Percentiles rank a stretch among this genome's conserved stretches.
Evolutionary conservation across 2,888 invertebrate genomes (phyloP).

Genomic region (Pyrocoelia pectoralis): DNA sequence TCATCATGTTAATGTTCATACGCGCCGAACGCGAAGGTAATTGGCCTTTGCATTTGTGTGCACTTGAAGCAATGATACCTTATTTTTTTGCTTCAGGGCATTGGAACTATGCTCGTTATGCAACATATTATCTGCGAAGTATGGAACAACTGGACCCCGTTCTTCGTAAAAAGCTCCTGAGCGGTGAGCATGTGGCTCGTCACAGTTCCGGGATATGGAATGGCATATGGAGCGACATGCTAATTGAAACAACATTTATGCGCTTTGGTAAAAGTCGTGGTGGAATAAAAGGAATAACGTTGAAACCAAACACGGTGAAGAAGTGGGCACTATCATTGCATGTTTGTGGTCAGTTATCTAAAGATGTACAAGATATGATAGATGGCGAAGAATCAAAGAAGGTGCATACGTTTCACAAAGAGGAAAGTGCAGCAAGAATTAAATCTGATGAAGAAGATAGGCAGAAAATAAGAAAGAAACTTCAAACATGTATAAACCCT

Average conservation of each 20-base stretch:
- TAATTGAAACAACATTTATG: slow-evolving; percentile 10
- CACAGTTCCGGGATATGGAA: slow-evolving; percentile 4
- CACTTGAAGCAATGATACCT: slow-evolving; percentile 6
- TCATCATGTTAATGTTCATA: slow-evolving; percentile 7
- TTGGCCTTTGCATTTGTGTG: neutral
- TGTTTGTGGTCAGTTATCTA: slow-evolving; percentile 10
- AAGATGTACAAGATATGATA: slow-evolving; percentile 6
- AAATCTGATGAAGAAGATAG: slow-evolving; percentile 5
- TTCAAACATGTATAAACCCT: slow-evolving; percentile 8
- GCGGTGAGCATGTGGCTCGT: slow-evolving; percentile 5
- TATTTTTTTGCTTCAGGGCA: slow-evolving; percentile 8
- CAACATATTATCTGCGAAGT: slow-evolving; percentile 8
- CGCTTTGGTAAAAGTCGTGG: slow-evolving; percentile 12
- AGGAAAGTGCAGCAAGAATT: slow-evolving; percentile 11
- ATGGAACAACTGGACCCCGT: neutral
- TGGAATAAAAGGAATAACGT: slow-evolving; percentile 5
- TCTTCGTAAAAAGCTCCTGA: slow-evolving; percentile 5
- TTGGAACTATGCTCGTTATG: slow-evolving; percentile 8
- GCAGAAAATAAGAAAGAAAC: neutral
- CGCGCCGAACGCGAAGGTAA: neutral
- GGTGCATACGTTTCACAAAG: slow-evolving; percentile 10
- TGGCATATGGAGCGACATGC: slow-evolving; percentile 2
- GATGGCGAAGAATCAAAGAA: no score
- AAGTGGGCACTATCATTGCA: slow-evolving; percentile 4
- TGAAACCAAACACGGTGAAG: slow-evolving; percentile 5